Conservation (phyloP, 2,113 vertebrate species). For the Oostethus manadensis region DNA sequence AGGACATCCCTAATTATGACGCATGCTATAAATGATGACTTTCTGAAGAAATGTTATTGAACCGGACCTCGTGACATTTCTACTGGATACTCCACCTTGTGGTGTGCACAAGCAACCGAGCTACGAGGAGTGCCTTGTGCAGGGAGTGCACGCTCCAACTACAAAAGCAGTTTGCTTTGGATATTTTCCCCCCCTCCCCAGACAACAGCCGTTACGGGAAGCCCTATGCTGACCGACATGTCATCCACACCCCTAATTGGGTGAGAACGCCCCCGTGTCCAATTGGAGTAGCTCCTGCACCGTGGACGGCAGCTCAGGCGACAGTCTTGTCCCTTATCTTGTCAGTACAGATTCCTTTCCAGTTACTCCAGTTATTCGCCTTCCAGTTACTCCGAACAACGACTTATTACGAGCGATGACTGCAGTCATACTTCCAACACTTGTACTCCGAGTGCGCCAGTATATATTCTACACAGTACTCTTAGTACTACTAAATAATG, state of each 20-base stretch:
- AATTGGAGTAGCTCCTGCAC: constrained; percentile 35
- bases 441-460: neutral
- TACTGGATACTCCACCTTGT: too few species aligned
- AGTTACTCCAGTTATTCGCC: constrained; percentile 18
- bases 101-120: neutral
- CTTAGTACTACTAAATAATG: too few species aligned
- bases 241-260: constrained; percentile 51
- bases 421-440: neutral
- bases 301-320: constrained; percentile 9
- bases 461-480: too few species aligned
- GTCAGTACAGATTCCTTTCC: constrained; percentile 25
- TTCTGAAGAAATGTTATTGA: too few species aligned
- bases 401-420: neutral
- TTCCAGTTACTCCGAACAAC: constrained; percentile 14
- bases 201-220: constrained; percentile 3
- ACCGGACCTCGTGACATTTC: too few species aligned
- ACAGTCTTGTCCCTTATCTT: constrained; percentile 30
- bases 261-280: constrained; percentile 29
- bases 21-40: too few species aligned
- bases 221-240: constrained; percentile 31
- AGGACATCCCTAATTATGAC: too few species aligned
- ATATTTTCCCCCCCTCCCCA: neutral
- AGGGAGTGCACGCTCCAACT: neutral
- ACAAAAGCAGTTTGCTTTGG: neutral
- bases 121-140: neutral